Base-by-base conservation (phyloP, 2,113 vertebrate species). In the Monopterus albus region DNA sequence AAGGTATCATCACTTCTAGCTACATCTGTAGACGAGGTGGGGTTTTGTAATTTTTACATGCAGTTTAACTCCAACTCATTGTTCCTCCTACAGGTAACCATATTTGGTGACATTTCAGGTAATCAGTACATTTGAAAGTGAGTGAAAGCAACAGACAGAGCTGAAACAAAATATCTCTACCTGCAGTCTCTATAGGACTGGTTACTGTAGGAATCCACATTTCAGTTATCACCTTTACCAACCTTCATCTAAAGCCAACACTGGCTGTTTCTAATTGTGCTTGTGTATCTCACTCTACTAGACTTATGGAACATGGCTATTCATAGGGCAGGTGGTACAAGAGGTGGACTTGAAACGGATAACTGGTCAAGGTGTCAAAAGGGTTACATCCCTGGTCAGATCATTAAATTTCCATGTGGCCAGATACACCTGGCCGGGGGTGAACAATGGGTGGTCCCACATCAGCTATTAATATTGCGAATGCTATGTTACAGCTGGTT, bases 351-450 rank as follows among this genome's bases (percentile, higher is more conserved):
- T 63, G 59, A 59, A 74, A 78, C 61, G 69, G 40, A 78, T 68
- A 79, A 47, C 55, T 47, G 66, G 82, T 83, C 52, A 55, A 42
- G 51, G 46, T 50, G 75, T 69, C 72, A 81, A 79, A n/a, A 60
- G 78, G 75, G 71, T 84, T 10, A 1, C 45, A 68, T 82, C 80
- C 81, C 85, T 58, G 68, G 80, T 79, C 74, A 88, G 72, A 72
- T 90, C 88, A 89, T 88, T 89, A 90, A 78, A 79, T 74, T 82
- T 87, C 49, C 79, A 73, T 78, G 83, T 85, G 82, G 71, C 52
- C 64, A 18, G 33, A 42, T 87, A 79, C 87, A 87, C 81, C 83
- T 87, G 89, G 83, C 65, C 69, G 42, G 40, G 59, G 78, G 56
- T 82, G 78, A 87, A 69, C 70, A 50, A 68, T 58, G 70, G 80